phyloP scores from a whole-genome alignment of 2,113 vertebrate species.

The Petaurus breviceps region DNA sequence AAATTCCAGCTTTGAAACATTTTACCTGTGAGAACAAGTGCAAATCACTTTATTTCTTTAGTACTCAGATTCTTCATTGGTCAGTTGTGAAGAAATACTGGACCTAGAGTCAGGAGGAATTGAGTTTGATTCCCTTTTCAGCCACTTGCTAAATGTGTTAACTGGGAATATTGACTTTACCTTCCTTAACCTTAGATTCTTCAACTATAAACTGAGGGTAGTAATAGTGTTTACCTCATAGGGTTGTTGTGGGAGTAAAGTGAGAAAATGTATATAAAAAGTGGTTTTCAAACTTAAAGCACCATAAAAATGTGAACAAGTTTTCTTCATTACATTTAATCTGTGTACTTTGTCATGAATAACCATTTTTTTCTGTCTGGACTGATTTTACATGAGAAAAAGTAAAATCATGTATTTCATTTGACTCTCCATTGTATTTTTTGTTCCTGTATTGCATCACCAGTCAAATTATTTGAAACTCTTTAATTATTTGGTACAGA shows the following conservation, averaged over 20 bases:
- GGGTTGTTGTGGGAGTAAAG: no score
- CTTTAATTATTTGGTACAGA: neutral
- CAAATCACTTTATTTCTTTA: neutral
- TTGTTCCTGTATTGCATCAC: neutral
- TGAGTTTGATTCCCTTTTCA: neutral
- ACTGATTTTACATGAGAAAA: neutral
- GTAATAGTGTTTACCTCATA: neutral
- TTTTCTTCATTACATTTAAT: neutral
- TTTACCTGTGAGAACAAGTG: neutral
- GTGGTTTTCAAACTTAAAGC: neutral
- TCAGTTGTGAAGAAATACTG: neutral
- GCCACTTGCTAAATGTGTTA: neutral
- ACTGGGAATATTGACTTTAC: neutral
- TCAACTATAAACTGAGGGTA: neutral
- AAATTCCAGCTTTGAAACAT: no score
- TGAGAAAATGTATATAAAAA: neutral
- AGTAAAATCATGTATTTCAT: neutral
- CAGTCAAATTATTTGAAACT: slow-evolving; percentile 4
- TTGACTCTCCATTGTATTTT: neutral
- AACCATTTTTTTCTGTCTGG: neutral
- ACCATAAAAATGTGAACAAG: neutral
- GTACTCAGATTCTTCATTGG: neutral
- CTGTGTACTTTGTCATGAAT: neutral
- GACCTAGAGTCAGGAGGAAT: neutral
- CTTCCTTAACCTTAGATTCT: neutral